Evolutionary conservation across 92 coral and sea anemone genomes (phyloP).

Genomic region (Hydrozoanthus gracilis): DNA sequence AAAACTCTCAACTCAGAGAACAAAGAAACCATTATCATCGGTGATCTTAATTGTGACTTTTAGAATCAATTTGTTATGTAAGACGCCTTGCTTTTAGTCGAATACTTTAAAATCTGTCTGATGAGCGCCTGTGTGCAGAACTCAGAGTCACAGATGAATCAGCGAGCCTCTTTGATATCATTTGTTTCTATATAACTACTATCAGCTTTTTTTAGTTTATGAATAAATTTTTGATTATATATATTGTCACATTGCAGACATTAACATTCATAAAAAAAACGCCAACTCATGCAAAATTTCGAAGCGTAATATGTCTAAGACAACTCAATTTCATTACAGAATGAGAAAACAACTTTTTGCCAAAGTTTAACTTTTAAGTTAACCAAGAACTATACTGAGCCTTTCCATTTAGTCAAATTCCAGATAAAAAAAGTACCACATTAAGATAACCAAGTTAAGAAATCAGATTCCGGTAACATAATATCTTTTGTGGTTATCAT

Average conservation of each 20-base stretch:
- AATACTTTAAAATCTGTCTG: too few species aligned
- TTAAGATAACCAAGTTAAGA: neutral
- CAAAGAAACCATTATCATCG: neutral
- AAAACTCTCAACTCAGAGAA: neutral
- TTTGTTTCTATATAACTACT: neutral
- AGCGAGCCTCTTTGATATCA: too few species aligned
- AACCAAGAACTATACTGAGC: neutral
- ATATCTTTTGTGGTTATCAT: neutral
- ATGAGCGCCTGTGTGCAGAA: too few species aligned
- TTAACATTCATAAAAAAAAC: neutral
- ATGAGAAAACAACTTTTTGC: conserved; percentile 3
- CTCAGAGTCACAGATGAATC: too few species aligned
- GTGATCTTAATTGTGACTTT: neutral
- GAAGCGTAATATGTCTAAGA: neutral
- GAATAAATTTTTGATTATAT: neutral
- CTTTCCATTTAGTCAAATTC: neutral
- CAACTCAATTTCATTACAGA: conserved; percentile 1
- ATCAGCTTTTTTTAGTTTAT: neutral
- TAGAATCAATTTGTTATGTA: neutral
- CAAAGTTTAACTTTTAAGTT: neutral
- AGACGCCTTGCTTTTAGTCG: too few species aligned
- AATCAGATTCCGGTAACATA: neutral
- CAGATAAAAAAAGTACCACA: neutral
- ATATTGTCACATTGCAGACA: neutral
- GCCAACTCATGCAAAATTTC: neutral